Evolutionary conservation across 2,888 invertebrate genomes (phyloP).

Genomic region (Oxytorus armatus): DNA sequence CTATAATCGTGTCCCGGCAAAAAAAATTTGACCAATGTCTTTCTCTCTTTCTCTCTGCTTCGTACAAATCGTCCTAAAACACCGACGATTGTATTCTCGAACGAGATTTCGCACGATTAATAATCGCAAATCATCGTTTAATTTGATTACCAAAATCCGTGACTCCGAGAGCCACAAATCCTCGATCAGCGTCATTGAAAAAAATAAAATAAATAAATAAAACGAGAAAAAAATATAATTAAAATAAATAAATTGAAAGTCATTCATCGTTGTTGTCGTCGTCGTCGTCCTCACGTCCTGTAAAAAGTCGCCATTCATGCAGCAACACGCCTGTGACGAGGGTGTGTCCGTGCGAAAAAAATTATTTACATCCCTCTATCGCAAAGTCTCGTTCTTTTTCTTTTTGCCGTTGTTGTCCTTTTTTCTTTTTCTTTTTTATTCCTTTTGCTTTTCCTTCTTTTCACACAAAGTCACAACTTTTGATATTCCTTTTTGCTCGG

Average conservation of each 20-base stretch:
- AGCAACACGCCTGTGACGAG: conserved; percentile 43
- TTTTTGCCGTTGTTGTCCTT: too few relatives aligned
- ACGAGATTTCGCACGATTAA: conserved; percentile 34
- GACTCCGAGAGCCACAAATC: conserved; percentile 19
- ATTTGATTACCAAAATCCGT: conserved; percentile 43
- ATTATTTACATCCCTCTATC: conserved; percentile 15
- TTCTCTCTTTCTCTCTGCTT: conserved; percentile 1
- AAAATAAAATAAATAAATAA: not conserved
- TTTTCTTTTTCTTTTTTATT: too few relatives aligned
- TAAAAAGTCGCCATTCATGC: conserved; percentile 71
- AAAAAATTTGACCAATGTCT: not conserved
- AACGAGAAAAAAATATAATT: conserved; percentile 13
- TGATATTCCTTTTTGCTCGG: too few relatives aligned
- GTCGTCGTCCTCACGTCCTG: conserved; percentile 67
- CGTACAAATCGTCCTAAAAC: not conserved
- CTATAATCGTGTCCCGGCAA: not conserved
- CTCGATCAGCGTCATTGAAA: conserved; percentile 14
- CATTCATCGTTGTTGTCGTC: conserved; percentile 66
- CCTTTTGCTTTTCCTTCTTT: not conserved
- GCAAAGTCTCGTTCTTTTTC: conserved; percentile 34
- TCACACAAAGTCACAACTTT: not conserved
- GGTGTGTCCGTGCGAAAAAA: conserved; percentile 38
- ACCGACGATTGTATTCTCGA: conserved; percentile 5
- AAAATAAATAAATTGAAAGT: conserved; percentile 43
- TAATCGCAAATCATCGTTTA: conserved; percentile 8